Base-by-base conservation (phyloP, 2,888 invertebrate genomes). In the Gonocerus acuteangulatus region DNA sequence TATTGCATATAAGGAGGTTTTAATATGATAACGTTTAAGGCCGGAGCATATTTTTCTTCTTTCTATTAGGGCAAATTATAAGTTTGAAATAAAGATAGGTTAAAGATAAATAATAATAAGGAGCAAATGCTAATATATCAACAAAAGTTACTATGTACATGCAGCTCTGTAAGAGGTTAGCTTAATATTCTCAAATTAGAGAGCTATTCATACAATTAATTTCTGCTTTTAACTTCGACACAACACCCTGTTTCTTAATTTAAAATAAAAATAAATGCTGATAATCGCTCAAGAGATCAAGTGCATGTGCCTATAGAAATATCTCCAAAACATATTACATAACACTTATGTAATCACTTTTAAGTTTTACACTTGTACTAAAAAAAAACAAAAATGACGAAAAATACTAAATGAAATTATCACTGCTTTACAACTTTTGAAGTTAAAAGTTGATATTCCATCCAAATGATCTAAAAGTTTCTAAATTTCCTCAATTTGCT, bases 401-500 rank as follows among this genome's bases (percentile, higher is more conserved):
- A 34, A 34, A 44, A 27, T 6, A 27, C 13, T 56, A 27, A 42
- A 54, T 36, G 36, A 42, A 42, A 44, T 16, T 51, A 51, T 51
- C 51, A 51, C 51, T 34, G 34, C 9, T 51, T 34, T 19, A 34
- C 51, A 51, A 51, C 51, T 51, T 51, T 51, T 32, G 22, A 19
- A 18, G 32, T 51, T 19, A 51, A 51, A 51, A 49, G 49, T 49
- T 49, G 49, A 49, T 18, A 22, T 18, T 32, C 11, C 15, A 16
- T 18, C 18, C 27, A 27, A 27, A 6, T 27, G 27, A 36, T 54
- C 42, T 54, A 54, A 54, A 54, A 21, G 21, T 54, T 22, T 19
- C 54, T 54, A 54, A 54, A 54, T 54, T 54, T 54, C 54, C 54
- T 42, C 54, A 54, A 54, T 54, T 54, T 54, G 54, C 36, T 39